Evolutionary conservation across 2,797 vertebrate species (phyloP).

Genomic region (Sebastes dallii): DNA sequence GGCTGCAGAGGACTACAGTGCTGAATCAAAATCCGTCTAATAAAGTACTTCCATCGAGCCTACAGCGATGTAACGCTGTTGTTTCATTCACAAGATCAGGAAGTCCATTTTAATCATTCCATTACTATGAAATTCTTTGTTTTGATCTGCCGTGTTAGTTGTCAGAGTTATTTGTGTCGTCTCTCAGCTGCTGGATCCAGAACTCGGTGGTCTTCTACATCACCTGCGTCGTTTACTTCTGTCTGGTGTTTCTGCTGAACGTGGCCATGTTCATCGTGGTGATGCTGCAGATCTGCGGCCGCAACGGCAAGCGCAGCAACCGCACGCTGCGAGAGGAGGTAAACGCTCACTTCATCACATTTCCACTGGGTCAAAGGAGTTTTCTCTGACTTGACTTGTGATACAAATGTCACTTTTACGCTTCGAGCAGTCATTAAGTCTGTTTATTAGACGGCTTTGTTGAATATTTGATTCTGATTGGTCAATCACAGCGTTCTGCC

Average conservation of each 20-base stretch:
- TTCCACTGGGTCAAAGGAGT: no score
- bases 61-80: not conserved
- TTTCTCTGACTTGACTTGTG: no score
- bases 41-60: not conserved
- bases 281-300: conserved; percentile 97
- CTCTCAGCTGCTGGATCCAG: conserved; percentile 92
- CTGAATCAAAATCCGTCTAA: not conserved
- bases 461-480: no score
- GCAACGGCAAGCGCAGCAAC: conserved; percentile 95
- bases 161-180: conserved; percentile 86
- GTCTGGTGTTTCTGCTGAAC: conserved; percentile 92
- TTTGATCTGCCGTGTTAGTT: not conserved
- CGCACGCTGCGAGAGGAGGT: conserved; percentile 90
- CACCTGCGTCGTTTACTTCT: conserved; percentile 92
- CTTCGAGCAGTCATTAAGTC: no score
- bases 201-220: conserved; percentile 86
- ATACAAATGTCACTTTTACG: no score
- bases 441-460: no score
- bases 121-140: not conserved
- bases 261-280: conserved; percentile 98
- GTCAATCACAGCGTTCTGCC: no score
- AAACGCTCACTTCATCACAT: not conserved
- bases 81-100: not conserved
- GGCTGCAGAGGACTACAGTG: no score
- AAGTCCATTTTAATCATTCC: conserved; percentile 41